These are phyloP conservation scores for Drosophila prostipennis DNA, from an alignment of 2,888 invertebrate genomes.

Conservation along the genomic window DNA sequence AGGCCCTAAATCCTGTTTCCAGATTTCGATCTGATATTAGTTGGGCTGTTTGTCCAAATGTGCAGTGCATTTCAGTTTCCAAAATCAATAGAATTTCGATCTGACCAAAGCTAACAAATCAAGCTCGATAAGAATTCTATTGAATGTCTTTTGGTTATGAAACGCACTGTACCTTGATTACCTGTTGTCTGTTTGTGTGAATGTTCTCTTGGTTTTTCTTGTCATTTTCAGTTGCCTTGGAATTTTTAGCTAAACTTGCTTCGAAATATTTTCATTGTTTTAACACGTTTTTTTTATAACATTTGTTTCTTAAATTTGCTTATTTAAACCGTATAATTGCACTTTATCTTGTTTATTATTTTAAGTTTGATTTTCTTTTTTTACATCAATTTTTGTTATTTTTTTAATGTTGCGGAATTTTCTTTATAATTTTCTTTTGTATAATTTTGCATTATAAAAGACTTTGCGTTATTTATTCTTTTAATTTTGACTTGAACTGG, in stretches of 20 bases:
- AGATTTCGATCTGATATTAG: slow-evolving; percentile 2
- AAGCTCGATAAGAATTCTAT: slow-evolving; percentile 16
- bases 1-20: background rate
- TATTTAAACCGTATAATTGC: slow-evolving; percentile 78
- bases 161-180: slow-evolving; percentile 29
- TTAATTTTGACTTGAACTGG: slow-evolving; percentile 51
- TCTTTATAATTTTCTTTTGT: slow-evolving; percentile 45
- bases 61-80: slow-evolving; percentile 17
- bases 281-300: slow-evolving; percentile 46
- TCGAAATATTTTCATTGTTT: slow-evolving; percentile 62
- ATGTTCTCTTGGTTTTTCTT: slow-evolving; percentile 25
- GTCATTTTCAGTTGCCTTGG: slow-evolving; percentile 56
- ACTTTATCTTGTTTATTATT: slow-evolving; percentile 62
- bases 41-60: background rate
- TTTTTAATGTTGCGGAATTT: slow-evolving; percentile 31
- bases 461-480: slow-evolving; percentile 39
- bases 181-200: slow-evolving; percentile 40
- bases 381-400: slow-evolving; percentile 24
- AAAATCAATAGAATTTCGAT: background rate
- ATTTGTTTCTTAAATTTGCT: slow-evolving; percentile 64
- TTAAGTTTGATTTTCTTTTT: slow-evolving; percentile 42
- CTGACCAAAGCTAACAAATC: background rate
- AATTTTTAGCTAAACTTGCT: slow-evolving; percentile 59
- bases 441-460: slow-evolving; percentile 64
- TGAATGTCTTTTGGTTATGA: slow-evolving; percentile 7